Conservation (phyloP, 2,113 vertebrate species). For the Sakesphorus luctuosus region DNA sequence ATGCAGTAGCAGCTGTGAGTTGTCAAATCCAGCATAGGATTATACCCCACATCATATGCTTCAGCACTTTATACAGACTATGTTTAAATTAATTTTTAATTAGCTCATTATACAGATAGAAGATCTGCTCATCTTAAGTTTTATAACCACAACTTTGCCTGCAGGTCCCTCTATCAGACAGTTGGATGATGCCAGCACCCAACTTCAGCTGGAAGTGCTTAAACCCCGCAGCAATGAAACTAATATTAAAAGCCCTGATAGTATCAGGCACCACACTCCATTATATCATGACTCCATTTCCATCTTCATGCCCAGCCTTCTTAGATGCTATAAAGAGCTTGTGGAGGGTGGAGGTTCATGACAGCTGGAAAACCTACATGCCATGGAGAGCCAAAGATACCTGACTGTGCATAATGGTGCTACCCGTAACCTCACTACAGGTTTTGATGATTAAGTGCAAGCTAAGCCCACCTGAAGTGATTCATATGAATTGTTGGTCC, state of each 20-base stretch:
- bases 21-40: slow-evolving; percentile 51
- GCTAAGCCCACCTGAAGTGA: slow-evolving; percentile 48
- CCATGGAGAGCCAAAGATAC: not conserved
- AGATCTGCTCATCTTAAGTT: slow-evolving; percentile 54
- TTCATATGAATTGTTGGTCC: not conserved
- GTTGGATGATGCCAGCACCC: slow-evolving; percentile 21
- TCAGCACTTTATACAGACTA: slow-evolving; percentile 55
- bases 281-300: slow-evolving; percentile 39
- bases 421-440: not conserved
- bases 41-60: slow-evolving; percentile 39
- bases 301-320: not conserved
- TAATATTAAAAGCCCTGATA: slow-evolving; percentile 58
- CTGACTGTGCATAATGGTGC: not conserved
- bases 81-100: slow-evolving; percentile 70
- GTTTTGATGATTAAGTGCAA: slow-evolving; percentile 38
- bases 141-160: slow-evolving; percentile 56
- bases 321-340: not conserved
- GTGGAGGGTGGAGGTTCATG: not conserved
- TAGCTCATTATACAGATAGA: slow-evolving; percentile 60
- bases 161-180: slow-evolving; percentile 49
- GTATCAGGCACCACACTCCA: slow-evolving; percentile 47
- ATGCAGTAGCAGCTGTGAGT: slow-evolving; percentile 30
- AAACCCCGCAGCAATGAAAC: not conserved
- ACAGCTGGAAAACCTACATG: slow-evolving; percentile 7
- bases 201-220: slow-evolving; percentile 38